Evolutionary conservation across 2,888 invertebrate species (phyloP), one percentile per base, ranked within the genome.

Genomic region (Xanthorhoe designata): DNA sequence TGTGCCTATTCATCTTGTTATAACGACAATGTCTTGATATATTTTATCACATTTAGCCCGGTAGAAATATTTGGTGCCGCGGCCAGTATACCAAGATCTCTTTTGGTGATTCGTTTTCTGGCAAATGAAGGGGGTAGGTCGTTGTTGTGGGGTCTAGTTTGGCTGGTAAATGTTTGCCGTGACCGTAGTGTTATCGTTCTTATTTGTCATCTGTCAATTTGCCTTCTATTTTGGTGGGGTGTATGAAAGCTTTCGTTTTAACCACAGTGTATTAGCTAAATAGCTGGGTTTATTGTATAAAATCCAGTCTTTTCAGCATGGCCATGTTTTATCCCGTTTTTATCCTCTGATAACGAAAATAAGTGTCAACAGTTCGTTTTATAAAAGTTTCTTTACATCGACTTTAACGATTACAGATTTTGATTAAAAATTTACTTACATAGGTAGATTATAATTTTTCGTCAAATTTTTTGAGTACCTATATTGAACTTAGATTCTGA

Each of bases 151-250:
- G 64, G 51, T 85, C 89, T 76, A n/a, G 35, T 65, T 64, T 76
- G 8, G 35, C 52, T 88, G 86, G 91, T 78, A 61, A 53, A 61
- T 64, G 74, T 74, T 74, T 84, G 80, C 81, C 83, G 80, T 89
- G 88, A 85, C 88, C 84, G 83, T 79, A 80, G 90, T 91, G 91
- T 88, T 90, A 92, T 91, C 89, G 87, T 83, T 84, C 90, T 82
- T 90, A 93, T 93, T 93, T 93, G 92, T 93, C 92, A 92, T 90
- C 90, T 92, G 92, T 93, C 92, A 92, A 92, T 91, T 92, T 89
- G 84, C 86, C 89, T 68, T 91, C 89, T 92, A 92, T 92, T 92
- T 91, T 82, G 81, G 90, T 90, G 81, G 87, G 87, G 88, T 86
- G 83, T 88, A 87, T 89, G 88, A 91, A 92, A 92, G 91, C 87